Evolutionary conservation across 2,888 invertebrate genomes (phyloP).

Genomic region (Darwinula stevensoni): DNA sequence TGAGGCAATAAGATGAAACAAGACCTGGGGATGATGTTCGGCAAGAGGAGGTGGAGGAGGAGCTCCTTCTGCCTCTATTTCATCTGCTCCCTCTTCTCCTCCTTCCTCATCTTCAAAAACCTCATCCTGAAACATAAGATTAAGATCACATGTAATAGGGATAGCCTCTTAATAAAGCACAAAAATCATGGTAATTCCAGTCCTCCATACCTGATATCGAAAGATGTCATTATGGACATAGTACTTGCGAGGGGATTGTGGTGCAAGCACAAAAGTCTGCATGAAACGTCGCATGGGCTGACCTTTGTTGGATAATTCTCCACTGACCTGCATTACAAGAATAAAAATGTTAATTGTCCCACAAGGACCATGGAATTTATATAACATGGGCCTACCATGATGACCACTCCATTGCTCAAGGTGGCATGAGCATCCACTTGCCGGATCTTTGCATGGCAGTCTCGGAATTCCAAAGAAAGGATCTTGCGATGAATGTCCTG

Average conservation of each 20-base stretch:
- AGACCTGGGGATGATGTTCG: no score
- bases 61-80: conserved; percentile 23
- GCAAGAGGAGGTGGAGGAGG: no score
- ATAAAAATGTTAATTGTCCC: no score
- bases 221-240: conserved; percentile 98
- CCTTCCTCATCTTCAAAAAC: conserved; percentile 31
- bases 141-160: no score
- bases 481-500: conserved; percentile 87
- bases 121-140: conserved; percentile 22
- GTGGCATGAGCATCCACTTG: conserved; percentile 88
- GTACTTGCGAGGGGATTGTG: conserved; percentile 87
- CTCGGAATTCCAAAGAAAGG: conserved; percentile 72
- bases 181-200: not conserved
- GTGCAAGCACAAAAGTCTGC: conserved; percentile 85
- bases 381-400: conserved; percentile 29
- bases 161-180: conserved; percentile 4
- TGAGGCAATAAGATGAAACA: no score
- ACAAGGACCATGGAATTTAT: not conserved
- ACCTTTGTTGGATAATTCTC: conserved; percentile 82
- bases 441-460: conserved; percentile 90
- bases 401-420: conserved; percentile 72
- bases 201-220: conserved; percentile 52
- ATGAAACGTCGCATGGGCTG: conserved; percentile 92
- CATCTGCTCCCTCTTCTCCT: conserved; percentile 24
- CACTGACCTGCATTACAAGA: conserved; percentile 75